Conservation (phyloP, 2,797 vertebrate species). For the Brachyrhaphis roseni region DNA sequence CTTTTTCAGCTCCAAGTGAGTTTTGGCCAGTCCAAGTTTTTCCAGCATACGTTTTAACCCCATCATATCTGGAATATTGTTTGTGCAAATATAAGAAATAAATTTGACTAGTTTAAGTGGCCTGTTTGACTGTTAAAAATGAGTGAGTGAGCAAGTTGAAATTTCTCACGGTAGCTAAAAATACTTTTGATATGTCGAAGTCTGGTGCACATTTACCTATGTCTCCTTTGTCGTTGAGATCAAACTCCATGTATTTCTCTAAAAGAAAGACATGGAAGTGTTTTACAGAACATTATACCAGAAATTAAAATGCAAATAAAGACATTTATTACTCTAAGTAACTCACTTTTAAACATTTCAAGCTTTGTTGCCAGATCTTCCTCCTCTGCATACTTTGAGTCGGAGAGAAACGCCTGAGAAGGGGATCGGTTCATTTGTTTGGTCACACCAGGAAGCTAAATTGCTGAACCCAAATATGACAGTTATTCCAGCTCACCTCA, state of each 20-base stretch:
- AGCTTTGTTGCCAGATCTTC: conserved; percentile 83
- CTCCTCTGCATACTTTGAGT: conserved; percentile 82
- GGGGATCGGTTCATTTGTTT: not conserved
- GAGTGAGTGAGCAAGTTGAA: not conserved
- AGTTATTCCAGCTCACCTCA: conserved; percentile 69
- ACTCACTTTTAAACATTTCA: conserved; percentile 84
- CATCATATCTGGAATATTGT: conserved; percentile 80
- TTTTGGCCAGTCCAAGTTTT: conserved; percentile 85
- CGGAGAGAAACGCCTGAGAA: conserved; percentile 80
- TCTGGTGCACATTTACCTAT: conserved; percentile 75
- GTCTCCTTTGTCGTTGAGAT: conserved; percentile 85
- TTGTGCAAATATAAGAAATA: not conserved
- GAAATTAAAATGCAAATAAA: not conserved
- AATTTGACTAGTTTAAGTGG: not conserved
- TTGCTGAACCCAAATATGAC: not conserved
- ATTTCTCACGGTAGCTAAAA: not conserved
- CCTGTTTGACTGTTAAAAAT: not conserved
- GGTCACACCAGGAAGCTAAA: not conserved
- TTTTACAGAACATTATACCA: not conserved
- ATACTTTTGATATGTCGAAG: not conserved
- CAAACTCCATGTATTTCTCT: conserved; percentile 90
- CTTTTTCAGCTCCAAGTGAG: conserved; percentile 87
- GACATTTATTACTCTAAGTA: not conserved
- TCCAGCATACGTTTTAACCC: conserved; percentile 88
- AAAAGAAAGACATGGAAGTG: conserved; percentile 51